Evolutionary conservation across 2,888 invertebrate genomes (phyloP).

Genomic region (Argyra leucocephala): DNA sequence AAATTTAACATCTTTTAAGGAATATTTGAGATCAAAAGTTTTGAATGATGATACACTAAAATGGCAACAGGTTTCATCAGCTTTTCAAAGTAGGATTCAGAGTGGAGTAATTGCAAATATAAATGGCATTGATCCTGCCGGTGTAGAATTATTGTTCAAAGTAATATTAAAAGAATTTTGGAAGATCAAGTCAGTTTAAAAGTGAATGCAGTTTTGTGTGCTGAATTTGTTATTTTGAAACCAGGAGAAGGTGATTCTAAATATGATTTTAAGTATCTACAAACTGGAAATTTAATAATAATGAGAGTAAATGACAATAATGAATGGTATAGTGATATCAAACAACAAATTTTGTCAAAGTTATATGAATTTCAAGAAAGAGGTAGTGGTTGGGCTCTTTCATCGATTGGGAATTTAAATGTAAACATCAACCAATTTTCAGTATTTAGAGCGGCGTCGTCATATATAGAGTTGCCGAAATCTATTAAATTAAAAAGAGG

Average conservation of each 20-base stretch:
- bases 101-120: not conserved
- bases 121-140: not conserved
- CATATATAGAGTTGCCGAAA: constrained; percentile 6
- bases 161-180: not conserved
- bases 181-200: not conserved
- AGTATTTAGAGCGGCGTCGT: not conserved
- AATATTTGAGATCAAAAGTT: too few species aligned
- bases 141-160: not conserved
- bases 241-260: not conserved
- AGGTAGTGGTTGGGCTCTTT: constrained; percentile 7
- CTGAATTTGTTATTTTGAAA: not conserved
- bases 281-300: not conserved
- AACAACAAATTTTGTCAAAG: not conserved
- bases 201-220: not conserved
- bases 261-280: not conserved
- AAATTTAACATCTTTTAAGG: too few species aligned
- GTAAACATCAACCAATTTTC: constrained; percentile 2
- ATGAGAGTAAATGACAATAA: not conserved
- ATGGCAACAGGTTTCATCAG: not conserved
- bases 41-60: not conserved
- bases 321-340: not conserved
- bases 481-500: not conserved
- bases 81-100: not conserved
- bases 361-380: constrained; percentile 8
- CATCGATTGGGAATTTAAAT: constrained; percentile 1